Conservation (phyloP, 2,888 invertebrate genomes). For the Atethmia centrago region DNA sequence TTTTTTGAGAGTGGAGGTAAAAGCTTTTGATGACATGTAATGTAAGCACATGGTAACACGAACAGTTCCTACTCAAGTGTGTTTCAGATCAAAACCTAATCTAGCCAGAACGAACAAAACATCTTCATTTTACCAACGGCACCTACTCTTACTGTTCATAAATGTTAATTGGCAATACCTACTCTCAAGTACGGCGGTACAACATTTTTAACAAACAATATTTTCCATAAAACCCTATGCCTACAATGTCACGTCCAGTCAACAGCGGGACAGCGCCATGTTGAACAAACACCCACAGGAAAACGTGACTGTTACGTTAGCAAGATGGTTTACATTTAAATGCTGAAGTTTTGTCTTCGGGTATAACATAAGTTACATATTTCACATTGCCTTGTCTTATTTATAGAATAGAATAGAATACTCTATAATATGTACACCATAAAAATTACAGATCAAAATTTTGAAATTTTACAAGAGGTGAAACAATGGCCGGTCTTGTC, state of each 20-base stretch:
- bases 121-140: background rate
- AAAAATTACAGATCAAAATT: no score
- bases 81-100: conserved; percentile 1
- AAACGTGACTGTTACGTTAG: conserved; percentile 43
- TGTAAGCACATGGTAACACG: background rate
- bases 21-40: background rate
- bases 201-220: conserved; percentile 10
- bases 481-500: no score
- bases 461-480: no score
- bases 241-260: conserved; percentile 23
- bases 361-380: background rate
- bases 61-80: background rate
- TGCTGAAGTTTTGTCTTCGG: conserved; percentile 22
- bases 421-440: no score
- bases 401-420: no score
- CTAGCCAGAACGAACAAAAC: background rate
- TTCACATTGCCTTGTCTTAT: background rate
- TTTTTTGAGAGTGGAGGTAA: background rate
- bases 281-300: conserved; percentile 40
- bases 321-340: conserved; percentile 28
- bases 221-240: conserved; percentile 19
- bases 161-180: background rate
- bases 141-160: no score
- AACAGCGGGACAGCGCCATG: conserved; percentile 32
- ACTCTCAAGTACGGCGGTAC: background rate